Conservation (phyloP, 2,797 vertebrate species). For the Champsocephalus esox region DNA sequence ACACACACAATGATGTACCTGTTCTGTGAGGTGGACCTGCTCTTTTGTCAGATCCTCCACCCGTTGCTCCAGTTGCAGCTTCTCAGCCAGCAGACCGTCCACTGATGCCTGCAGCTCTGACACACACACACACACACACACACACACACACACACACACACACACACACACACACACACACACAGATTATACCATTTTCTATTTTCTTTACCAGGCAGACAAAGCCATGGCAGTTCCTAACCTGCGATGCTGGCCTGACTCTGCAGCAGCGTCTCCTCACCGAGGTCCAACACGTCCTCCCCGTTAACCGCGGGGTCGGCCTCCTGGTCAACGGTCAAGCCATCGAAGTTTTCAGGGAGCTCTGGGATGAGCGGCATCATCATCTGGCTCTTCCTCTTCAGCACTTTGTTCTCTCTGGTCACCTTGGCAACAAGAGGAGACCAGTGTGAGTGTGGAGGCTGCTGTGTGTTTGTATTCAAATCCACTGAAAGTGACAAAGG, state of each 20-base stretch:
- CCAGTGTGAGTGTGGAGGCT: not conserved
- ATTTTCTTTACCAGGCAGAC: not conserved
- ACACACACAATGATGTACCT: constrained; percentile 71
- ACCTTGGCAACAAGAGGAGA: constrained; percentile 69
- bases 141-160: not conserved
- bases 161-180: constrained; percentile 4
- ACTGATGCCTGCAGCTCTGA: constrained; percentile 83
- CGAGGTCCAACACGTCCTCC: constrained; percentile 14
- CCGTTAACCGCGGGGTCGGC: not conserved
- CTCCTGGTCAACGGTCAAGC: constrained; percentile 41
- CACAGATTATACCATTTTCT: not conserved
- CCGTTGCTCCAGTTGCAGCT: constrained; percentile 78
- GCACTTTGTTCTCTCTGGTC: constrained; percentile 80
- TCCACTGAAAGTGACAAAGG: not conserved
- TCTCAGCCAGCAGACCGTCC: constrained; percentile 82
- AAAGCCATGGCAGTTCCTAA: constrained; percentile 35
- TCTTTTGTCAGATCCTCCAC: constrained; percentile 79
- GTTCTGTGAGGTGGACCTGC: constrained; percentile 73
- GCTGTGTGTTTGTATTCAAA: not conserved
- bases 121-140: constrained; percentile 3
- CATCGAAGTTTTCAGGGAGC: constrained; percentile 64
- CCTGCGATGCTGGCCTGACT: constrained; percentile 84
- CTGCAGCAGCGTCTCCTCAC: constrained; percentile 50
- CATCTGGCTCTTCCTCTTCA: constrained; percentile 82
- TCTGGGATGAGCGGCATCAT: constrained; percentile 68